phyloP scores from a whole-genome alignment of 2,888 invertebrate species.

The Thereva nobilitata region DNA sequence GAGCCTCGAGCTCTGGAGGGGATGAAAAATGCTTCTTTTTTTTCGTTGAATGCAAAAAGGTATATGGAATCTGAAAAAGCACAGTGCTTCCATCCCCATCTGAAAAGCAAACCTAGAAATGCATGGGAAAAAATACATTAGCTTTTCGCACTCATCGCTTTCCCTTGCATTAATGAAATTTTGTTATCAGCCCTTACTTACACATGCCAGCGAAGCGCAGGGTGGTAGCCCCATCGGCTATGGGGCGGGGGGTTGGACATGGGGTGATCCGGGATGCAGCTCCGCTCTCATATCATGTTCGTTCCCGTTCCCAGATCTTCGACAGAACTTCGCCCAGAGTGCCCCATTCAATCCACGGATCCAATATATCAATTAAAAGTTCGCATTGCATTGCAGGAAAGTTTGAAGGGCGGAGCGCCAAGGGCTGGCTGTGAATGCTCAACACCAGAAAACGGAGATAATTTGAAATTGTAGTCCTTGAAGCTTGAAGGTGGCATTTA shows the following conservation, averaged over 20 bases:
- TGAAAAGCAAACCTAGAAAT: constrained; percentile 15
- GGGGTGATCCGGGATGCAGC: background rate
- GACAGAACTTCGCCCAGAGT: background rate
- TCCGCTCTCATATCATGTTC: background rate
- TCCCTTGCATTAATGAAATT: constrained; percentile 1
- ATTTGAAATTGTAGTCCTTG: too few species aligned
- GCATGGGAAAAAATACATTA: constrained; percentile 13
- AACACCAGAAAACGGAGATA: too few species aligned
- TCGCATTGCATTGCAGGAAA: constrained; percentile 18
- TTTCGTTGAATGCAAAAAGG: background rate
- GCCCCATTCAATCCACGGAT: background rate
- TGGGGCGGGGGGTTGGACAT: too few species aligned
- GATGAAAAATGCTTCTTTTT: background rate
- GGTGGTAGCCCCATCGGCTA: too few species aligned
- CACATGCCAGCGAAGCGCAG: background rate
- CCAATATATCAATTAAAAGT: constrained; percentile 26
- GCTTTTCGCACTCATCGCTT: background rate
- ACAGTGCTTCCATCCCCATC: background rate
- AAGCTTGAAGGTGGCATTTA: too few species aligned
- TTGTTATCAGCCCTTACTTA: constrained; percentile 6
- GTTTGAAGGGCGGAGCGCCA: background rate
- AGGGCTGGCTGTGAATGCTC: background rate
- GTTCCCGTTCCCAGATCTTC: background rate
- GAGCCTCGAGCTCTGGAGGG: constrained; percentile 1
- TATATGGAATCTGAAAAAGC: too few species aligned